Conservation (phyloP, 2,113 vertebrate genomes). For the Nerophis ophidion region DNA sequence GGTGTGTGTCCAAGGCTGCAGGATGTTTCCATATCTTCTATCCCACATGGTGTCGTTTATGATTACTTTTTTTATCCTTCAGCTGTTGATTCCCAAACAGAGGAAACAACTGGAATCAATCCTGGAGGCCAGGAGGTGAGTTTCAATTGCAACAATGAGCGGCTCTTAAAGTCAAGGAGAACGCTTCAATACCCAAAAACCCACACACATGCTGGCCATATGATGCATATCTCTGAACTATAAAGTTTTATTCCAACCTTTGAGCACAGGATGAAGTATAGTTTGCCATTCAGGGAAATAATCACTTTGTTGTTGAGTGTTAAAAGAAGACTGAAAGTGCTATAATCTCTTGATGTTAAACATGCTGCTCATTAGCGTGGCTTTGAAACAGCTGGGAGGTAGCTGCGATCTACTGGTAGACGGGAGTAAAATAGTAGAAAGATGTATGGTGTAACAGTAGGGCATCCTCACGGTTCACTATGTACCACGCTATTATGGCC, state of each 20-base stretch:
- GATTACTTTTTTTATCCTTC: constrained; percentile 6
- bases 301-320: background rate
- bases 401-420: no score
- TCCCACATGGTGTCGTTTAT: constrained; percentile 14
- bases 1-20: background rate
- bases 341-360: background rate
- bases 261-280: background rate
- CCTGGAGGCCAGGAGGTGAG: constrained; percentile 6
- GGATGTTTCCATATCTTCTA: no score
- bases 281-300: background rate
- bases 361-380: background rate
- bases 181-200: constrained; percentile 28
- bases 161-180: constrained; percentile 30
- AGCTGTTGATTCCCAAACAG: constrained; percentile 11
- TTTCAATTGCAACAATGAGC: constrained; percentile 16
- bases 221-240: background rate
- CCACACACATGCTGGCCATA: constrained; percentile 1
- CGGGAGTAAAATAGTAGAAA: no score
- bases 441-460: no score
- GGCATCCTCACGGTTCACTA: no score
- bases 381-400: background rate
- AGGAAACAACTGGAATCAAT: constrained; percentile 31
- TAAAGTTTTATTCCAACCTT: background rate
- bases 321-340: background rate
- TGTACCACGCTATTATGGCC: no score